These are phyloP conservation scores for Periplaneta americana DNA, from an alignment of 1,140 invertebrate genomes.

Conservation along the genomic window DNA sequence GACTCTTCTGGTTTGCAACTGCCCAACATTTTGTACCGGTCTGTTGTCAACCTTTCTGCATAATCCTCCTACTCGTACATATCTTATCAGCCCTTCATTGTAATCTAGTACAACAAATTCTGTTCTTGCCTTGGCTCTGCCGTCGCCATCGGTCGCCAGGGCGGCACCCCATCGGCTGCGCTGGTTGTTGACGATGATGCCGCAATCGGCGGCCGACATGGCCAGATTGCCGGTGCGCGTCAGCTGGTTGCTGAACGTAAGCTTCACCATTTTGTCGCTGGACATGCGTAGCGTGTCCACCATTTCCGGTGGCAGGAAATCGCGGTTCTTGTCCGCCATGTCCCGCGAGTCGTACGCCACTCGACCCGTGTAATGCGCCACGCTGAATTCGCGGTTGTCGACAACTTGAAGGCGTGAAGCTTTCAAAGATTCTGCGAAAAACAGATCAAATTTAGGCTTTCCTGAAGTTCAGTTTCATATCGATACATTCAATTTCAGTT, in stretches of 20 bases:
- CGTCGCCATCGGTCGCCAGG: neutral
- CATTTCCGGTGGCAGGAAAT: slow-evolving; percentile 82
- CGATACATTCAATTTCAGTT: no score
- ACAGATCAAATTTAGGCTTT: no score
- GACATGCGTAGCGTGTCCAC: slow-evolving; percentile 77
- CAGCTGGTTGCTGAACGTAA: slow-evolving; percentile 77
- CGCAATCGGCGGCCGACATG: slow-evolving; percentile 16
- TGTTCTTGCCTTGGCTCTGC: neutral
- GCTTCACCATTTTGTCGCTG: slow-evolving; percentile 59
- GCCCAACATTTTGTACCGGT: no score
- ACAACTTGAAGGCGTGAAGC: slow-evolving; percentile 24
- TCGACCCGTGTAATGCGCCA: slow-evolving; percentile 80
- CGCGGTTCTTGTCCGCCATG: slow-evolving; percentile 82
- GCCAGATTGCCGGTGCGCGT: slow-evolving; percentile 79
- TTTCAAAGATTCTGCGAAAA: neutral
- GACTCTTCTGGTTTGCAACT: no score
- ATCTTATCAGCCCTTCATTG: no score
- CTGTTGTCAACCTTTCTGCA: no score
- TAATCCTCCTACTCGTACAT: no score
- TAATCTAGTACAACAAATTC: no score
- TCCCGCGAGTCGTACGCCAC: slow-evolving; percentile 73
- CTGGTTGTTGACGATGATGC: slow-evolving; percentile 42
- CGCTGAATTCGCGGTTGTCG: slow-evolving; percentile 62
- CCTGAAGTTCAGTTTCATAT: no score
- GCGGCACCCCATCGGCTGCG: slow-evolving; percentile 21